Conservation (phyloP, 2,888 invertebrate genomes). For the Anaspis maculata region DNA sequence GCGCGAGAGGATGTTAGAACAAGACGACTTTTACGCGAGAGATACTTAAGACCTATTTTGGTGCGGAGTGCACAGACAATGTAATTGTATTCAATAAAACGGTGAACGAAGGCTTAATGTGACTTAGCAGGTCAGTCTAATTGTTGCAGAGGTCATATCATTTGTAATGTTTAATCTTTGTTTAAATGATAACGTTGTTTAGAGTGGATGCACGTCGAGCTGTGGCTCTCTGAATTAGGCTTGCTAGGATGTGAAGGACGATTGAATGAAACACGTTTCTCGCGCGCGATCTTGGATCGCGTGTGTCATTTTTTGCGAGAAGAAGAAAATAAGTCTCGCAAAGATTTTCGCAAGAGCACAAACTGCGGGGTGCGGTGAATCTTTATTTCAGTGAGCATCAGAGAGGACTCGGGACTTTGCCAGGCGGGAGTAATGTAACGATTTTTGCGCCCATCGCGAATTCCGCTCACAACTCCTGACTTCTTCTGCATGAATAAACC, state of each 20-base stretch:
- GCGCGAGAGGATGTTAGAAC: constrained; percentile 6
- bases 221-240: constrained; percentile 11
- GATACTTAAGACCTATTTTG: constrained; percentile 26
- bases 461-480: constrained; percentile 28
- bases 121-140: constrained; percentile 42
- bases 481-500: constrained; percentile 28
- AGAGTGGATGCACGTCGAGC: constrained; percentile 29
- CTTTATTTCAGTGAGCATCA: neutral
- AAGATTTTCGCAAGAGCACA: neutral
- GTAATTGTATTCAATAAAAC: constrained; percentile 41
- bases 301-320: too few relatives aligned
- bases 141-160: constrained; percentile 45
- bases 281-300: too few relatives aligned
- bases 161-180: constrained; percentile 43
- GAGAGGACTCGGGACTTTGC: constrained; percentile 7
- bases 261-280: too few relatives aligned
- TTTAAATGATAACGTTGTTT: constrained; percentile 38
- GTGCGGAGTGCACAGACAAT: constrained; percentile 25
- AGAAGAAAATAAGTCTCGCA: too few relatives aligned
- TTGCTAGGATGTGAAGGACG: constrained; percentile 6
- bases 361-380: constrained; percentile 2
- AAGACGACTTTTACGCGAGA: constrained; percentile 14
- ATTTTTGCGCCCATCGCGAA: constrained; percentile 20
- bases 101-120: constrained; percentile 36
- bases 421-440: constrained; percentile 14